Evolutionary conservation across 1,140 invertebrate species (phyloP), one percentile per base, ranked within the genome.

Genomic region (Phthorimaea operculella): DNA sequence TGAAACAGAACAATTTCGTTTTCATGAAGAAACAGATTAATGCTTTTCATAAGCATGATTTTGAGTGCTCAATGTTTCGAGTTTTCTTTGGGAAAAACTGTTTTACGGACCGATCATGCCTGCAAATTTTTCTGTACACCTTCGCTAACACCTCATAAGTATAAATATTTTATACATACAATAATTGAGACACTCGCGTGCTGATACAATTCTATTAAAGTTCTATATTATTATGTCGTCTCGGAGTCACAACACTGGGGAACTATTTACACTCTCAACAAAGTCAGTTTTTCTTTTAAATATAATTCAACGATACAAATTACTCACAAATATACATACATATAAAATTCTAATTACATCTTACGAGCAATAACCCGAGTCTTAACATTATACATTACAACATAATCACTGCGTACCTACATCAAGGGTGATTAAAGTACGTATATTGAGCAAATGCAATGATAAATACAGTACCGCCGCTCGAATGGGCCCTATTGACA

Each of bases 311-410:
- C 60, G 54, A 62, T 62, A 70, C 67, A 58, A 63, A 59, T 64
- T 67, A 64, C 64, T 72, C 75, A 72, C 76, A 79, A 76, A 79
- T 82, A 82, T 79, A 79, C 76, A 79, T 78, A 79, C 57, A 79
- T 75, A 72, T 77, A 75, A 73, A 74, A 73, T 55, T 68, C 60
- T 71, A 68, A 64, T 62, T 62, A 64, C 62, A 62, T 51, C 58
- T 67, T 60, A 70, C 65, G 55, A 63, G 54, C 59, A 48, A 61
- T 52, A 64, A 60, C 58, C 54, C 53, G 58, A 54, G 54, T 52
- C 54, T 60, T 55, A 52, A 28, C 33, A 15, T 56, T 51, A 56
- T 33, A 53, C 33, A 55, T 54, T 45, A 64, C 60, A 60, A 64
- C 61, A 60, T 54, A 45, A 59, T 57, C 64, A 59, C 64, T 59